These are phyloP conservation scores for Vipera latastei DNA, from an alignment of 2,797 vertebrate species.

Conservation along the genomic window DNA sequence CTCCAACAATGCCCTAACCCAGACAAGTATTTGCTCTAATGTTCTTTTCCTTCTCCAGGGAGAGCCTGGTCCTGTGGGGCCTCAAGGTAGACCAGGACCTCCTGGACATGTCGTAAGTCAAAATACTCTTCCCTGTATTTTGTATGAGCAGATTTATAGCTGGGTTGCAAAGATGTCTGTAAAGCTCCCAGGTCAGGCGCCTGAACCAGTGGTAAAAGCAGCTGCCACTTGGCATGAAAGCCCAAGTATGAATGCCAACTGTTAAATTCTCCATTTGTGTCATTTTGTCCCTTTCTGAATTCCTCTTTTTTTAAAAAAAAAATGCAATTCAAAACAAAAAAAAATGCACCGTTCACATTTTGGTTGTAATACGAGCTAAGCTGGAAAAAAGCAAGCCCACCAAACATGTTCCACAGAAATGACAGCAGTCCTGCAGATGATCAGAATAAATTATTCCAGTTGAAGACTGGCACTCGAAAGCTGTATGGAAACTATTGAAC, in stretches of 20 bases:
- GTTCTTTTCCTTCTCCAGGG: slow-evolving; percentile 71
- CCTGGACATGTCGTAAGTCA: slow-evolving; percentile 82
- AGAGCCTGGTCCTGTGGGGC: slow-evolving; percentile 84
- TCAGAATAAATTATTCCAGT: background rate
- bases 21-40: background rate
- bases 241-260: background rate
- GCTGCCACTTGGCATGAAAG: background rate
- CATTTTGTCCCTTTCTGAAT: background rate
- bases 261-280: background rate
- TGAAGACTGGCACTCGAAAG: background rate
- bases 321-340: background rate
- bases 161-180: background rate
- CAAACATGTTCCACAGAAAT: background rate
- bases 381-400: background rate
- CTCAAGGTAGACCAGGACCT: slow-evolving; percentile 84
- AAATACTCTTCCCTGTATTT: background rate
- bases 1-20: background rate
- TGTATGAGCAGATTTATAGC: background rate
- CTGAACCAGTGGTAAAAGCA: background rate
- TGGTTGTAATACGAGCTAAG: background rate
- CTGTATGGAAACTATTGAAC: no score
- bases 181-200: background rate
- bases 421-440: background rate
- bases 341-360: background rate
- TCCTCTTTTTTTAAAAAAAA: background rate